These are phyloP conservation scores for Drosophila malerkotliana DNA, from an alignment of 1,140 invertebrate species.

Conservation along the genomic window DNA sequence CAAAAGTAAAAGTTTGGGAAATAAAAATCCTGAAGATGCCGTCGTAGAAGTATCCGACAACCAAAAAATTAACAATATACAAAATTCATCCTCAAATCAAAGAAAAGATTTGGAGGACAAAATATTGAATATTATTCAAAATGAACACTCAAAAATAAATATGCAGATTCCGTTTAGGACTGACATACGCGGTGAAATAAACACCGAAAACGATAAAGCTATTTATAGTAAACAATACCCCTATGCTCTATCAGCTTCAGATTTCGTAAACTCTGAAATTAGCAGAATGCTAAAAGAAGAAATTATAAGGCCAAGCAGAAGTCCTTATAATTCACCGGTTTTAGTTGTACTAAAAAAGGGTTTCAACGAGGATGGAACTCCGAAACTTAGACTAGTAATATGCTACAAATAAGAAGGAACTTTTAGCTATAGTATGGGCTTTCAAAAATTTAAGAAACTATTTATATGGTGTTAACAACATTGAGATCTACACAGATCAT, in stretches of 20 bases:
- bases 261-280: background rate
- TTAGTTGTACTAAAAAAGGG: conserved; percentile 5
- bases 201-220: background rate
- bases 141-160: conserved; percentile 1
- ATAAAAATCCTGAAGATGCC: background rate
- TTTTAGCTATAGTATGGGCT: conserved; percentile 1
- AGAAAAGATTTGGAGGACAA: too few species aligned
- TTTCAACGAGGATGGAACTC: background rate
- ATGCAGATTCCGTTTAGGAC: conserved; percentile 1
- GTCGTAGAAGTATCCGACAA: too few species aligned
- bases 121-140: background rate
- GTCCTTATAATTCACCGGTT: background rate
- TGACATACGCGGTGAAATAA: background rate
- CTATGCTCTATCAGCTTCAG: background rate
- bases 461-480: background rate
- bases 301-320: conserved; percentile 2
- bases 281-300: background rate
- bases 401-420: background rate
- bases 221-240: conserved; percentile 3
- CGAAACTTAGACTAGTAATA: background rate
- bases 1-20: background rate
- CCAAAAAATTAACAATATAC: too few species aligned
- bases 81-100: too few species aligned
- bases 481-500: background rate
- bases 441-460: background rate